A percentile compares a stretch with the other conserved stretches of the same genome.
These are phyloP conservation scores for Zhengitettix transpicula DNA, from an alignment of 2,888 invertebrate species.

Conservation along the genomic window DNA sequence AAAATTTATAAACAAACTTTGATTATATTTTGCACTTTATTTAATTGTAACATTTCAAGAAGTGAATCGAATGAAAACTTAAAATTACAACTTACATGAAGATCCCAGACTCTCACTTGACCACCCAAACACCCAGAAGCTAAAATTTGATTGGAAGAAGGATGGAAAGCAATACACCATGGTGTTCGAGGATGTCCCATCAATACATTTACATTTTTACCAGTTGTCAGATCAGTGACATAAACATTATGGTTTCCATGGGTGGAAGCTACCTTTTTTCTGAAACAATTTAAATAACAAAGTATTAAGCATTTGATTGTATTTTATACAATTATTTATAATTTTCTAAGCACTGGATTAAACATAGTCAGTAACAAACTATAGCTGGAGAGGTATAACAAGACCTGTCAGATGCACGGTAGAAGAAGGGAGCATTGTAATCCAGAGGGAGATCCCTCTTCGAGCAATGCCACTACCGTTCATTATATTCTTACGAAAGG, in stretches of 20 bases:
- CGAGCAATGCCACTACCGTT: too few relatives aligned
- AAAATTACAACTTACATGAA: conserved; percentile 35
- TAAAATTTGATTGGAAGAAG: conserved; percentile 62
- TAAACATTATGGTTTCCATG: conserved; percentile 83
- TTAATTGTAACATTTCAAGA: neutral
- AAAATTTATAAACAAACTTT: too few relatives aligned
- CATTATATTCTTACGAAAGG: too few relatives aligned
- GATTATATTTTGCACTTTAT: neutral
- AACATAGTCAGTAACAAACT: too few relatives aligned
- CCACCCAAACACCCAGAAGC: conserved; percentile 81
- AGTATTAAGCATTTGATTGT: neutral
- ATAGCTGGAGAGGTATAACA: too few relatives aligned
- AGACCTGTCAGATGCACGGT: too few relatives aligned
- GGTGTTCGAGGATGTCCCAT: conserved; percentile 76
- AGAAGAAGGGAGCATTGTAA: too few relatives aligned
- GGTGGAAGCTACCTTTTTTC: conserved; percentile 68
- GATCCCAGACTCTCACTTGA: conserved; percentile 80
- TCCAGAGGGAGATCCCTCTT: too few relatives aligned
- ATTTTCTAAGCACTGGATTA: too few relatives aligned
- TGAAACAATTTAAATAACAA: conserved; percentile 21
- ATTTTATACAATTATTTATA: too few relatives aligned
- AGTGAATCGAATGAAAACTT: neutral
- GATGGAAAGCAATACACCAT: conserved; percentile 83
- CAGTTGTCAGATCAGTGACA: conserved; percentile 61
- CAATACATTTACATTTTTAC: conserved; percentile 58